Evolutionary conservation across 1,140 invertebrate species (phyloP).

Genomic region (Geopemphigus sp.): DNA sequence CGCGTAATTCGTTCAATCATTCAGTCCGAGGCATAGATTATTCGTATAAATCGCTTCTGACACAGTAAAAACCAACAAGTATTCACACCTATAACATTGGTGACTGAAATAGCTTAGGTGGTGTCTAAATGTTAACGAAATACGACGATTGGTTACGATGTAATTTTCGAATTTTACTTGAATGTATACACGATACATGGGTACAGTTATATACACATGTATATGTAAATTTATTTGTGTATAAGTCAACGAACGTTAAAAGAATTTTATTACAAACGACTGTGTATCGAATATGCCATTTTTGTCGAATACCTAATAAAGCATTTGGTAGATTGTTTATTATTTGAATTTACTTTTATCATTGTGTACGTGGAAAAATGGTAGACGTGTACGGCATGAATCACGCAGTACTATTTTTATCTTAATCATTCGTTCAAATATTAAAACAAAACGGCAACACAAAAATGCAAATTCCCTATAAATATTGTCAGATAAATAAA

Average conservation of each 20-base stretch:
- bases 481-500: background rate
- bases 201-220: background rate
- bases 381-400: background rate
- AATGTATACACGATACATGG: no score
- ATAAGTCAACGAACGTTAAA: background rate
- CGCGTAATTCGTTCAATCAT: no score
- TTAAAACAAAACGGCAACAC: background rate
- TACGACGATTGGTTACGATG: background rate
- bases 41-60: no score
- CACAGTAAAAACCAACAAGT: no score
- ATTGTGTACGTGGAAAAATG: conserved; percentile 8
- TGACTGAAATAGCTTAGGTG: no score
- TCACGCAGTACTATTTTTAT: background rate
- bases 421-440: conserved; percentile 4
- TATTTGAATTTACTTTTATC: conserved; percentile 6
- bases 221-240: background rate
- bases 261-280: background rate
- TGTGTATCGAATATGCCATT: background rate
- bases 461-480: background rate
- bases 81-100: no score
- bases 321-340: background rate
- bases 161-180: background rate
- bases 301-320: background rate
- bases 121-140: no score
- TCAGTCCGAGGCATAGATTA: no score